Percentiles rank a stretch among this genome's conserved stretches.
Conservation (phyloP, 2,888 invertebrate species). For the Leucophenga maculata region DNA sequence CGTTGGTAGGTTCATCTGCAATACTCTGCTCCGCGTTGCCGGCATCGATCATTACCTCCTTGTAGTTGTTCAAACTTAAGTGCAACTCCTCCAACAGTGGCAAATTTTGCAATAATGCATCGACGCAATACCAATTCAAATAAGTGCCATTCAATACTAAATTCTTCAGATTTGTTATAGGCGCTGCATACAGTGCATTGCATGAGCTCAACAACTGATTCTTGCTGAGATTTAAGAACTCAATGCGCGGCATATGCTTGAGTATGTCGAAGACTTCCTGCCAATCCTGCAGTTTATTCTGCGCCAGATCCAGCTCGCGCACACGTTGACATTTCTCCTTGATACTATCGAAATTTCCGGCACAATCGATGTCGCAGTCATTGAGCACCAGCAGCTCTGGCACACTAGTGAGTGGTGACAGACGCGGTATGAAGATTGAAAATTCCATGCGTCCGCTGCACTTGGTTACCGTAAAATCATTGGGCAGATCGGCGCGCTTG, state of each 20-base stretch:
- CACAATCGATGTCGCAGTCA: constrained; percentile 91
- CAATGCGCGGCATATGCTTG: constrained; percentile 88
- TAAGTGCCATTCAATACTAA: constrained; percentile 91
- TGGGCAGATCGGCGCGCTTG: constrained; percentile 56
- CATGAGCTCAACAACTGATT: constrained; percentile 85
- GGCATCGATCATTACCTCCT: constrained; percentile 80
- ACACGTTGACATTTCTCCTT: constrained; percentile 89
- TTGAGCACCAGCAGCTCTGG: constrained; percentile 90
- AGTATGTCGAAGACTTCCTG: constrained; percentile 91
- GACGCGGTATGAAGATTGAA: constrained; percentile 89
- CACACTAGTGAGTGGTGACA: constrained; percentile 82
- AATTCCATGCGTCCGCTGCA: constrained; percentile 74
- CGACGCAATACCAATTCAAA: constrained; percentile 88
- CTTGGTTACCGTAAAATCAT: constrained; percentile 59
- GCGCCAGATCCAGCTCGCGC: constrained; percentile 94
- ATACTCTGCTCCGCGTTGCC: constrained; percentile 36
- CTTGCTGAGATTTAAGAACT: constrained; percentile 93
- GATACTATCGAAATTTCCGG: constrained; percentile 86
- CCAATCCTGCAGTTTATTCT: constrained; percentile 92
- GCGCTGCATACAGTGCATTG: constrained; percentile 65
- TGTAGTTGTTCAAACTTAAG: constrained; percentile 91
- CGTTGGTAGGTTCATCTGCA: constrained; percentile 29
- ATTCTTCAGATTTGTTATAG: constrained; percentile 78
- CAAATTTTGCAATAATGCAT: constrained; percentile 82
- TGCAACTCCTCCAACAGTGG: constrained; percentile 92